Evolutionary conservation across 2,113 vertebrate species (phyloP).

Genomic region (Myotis yumanensis): DNA sequence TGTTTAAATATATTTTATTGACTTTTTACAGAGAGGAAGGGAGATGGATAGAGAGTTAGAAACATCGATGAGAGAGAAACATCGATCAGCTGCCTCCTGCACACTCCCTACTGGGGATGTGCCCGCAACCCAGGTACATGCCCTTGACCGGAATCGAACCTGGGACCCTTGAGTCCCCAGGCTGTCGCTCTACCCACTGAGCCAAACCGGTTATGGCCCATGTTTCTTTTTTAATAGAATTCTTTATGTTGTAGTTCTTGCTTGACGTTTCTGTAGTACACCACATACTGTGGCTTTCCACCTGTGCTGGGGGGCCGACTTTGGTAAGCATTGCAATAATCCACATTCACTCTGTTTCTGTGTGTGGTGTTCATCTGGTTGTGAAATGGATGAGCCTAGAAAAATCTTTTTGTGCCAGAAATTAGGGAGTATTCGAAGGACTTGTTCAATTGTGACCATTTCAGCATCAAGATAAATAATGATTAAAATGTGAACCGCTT

Average conservation of each 20-base stretch:
- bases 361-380: background rate
- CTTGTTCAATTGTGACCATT: background rate
- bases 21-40: too few species aligned
- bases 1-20: too few species aligned
- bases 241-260: background rate
- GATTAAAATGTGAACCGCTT: background rate
- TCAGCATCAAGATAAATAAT: background rate
- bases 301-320: background rate
- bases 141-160: too few species aligned
- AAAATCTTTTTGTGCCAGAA: background rate
- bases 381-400: background rate
- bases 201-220: too few species aligned
- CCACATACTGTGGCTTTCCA: background rate
- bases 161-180: too few species aligned
- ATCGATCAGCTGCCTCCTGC: too few species aligned
- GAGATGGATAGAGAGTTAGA: too few species aligned
- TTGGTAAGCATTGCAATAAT: background rate
- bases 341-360: background rate
- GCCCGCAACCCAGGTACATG: too few species aligned
- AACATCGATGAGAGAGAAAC: too few species aligned
- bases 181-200: too few species aligned
- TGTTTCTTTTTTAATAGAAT: background rate
- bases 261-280: background rate
- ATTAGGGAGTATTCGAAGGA: background rate
- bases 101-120: too few species aligned